Evolutionary conservation across 2,113 vertebrate species (phyloP).

Genomic region (Hippocampus guttulatus): DNA sequence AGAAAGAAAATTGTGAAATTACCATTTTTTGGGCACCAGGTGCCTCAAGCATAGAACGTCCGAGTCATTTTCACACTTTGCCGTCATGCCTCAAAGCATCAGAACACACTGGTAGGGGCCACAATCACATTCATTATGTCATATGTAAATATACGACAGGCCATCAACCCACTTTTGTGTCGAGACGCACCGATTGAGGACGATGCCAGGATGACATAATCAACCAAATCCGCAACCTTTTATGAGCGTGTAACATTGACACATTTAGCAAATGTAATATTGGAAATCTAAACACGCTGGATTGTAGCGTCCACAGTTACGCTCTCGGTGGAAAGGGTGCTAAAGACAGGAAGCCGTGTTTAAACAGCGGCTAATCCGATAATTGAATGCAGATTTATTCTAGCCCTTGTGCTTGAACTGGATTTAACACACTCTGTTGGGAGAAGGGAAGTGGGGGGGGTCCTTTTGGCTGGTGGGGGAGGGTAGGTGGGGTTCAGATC

Average conservation of each 20-base stretch:
- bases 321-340: constrained; percentile 66
- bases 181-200: not conserved
- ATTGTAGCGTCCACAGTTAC: constrained; percentile 59
- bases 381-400: constrained; percentile 81
- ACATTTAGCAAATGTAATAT: not conserved
- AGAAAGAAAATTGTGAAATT: too few species aligned
- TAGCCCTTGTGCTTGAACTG: constrained; percentile 61
- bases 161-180: too few species aligned
- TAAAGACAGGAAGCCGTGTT: constrained; percentile 64
- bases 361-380: constrained; percentile 75
- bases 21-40: too few species aligned
- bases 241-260: not conserved
- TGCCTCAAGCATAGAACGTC: too few species aligned
- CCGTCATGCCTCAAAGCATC: too few species aligned
- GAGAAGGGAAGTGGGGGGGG: constrained; percentile 24
- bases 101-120: too few species aligned
- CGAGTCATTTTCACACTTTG: not conserved
- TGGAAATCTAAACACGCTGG: constrained; percentile 27
- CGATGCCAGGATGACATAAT: not conserved
- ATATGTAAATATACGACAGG: too few species aligned
- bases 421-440: constrained; percentile 65
- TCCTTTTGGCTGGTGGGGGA: constrained; percentile 41
- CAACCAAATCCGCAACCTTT: not conserved
- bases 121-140: too few species aligned
- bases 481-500: constrained; percentile 24